These are phyloP conservation scores for Taxidea taxus DNA, from an alignment of 2,113 vertebrate genomes.

Conservation along the genomic window DNA sequence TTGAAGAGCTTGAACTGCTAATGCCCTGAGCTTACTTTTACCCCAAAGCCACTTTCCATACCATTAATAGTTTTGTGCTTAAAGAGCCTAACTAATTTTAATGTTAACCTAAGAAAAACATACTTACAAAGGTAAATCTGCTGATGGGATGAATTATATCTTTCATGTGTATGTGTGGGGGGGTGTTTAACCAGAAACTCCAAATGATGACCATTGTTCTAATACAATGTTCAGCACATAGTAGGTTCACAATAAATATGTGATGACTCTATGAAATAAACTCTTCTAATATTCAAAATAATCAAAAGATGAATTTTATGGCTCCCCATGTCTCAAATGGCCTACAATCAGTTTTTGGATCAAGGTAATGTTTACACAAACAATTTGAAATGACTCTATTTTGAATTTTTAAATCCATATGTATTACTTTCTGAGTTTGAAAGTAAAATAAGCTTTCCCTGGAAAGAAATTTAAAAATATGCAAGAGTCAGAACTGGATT, in stretches of 20 bases:
- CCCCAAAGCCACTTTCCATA: neutral
- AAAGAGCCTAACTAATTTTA: constrained; percentile 44
- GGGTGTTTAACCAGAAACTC: neutral
- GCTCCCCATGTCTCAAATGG: neutral
- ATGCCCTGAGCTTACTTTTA: neutral
- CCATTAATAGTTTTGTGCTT: neutral
- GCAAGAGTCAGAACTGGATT: neutral
- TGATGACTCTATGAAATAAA: neutral
- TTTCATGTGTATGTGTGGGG: neutral
- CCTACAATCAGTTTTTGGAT: neutral
- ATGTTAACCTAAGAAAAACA: constrained; percentile 42
- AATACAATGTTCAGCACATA: neutral
- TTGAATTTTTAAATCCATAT: neutral
- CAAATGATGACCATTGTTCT: neutral
- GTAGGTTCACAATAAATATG: neutral
- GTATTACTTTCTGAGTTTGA: neutral
- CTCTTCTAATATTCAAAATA: neutral
- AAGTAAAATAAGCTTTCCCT: neutral
- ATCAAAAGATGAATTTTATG: neutral
- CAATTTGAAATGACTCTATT: neutral
- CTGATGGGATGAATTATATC: neutral
- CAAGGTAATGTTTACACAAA: neutral
- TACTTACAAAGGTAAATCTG: constrained; percentile 72
- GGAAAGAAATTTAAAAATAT: neutral
- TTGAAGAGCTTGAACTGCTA: neutral